Conservation (phyloP, 2,113 vertebrate genomes). For the Hippocampus barbouri region DNA sequence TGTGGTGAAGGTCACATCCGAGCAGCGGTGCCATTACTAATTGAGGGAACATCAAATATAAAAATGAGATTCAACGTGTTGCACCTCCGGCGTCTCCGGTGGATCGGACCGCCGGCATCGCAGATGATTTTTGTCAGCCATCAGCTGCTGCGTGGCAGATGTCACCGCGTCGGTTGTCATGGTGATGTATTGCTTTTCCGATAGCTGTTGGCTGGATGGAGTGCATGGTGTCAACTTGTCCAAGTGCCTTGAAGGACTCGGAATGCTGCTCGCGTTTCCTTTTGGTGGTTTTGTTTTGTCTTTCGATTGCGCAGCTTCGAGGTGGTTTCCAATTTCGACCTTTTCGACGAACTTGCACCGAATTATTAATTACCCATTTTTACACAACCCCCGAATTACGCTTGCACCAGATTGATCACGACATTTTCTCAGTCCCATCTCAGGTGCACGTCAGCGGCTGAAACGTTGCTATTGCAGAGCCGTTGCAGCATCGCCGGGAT, state of each 20-base stretch:
- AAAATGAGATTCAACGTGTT: background rate
- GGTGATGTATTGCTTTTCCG: conserved; percentile 59
- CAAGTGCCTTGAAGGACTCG: background rate
- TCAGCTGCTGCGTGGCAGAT: conserved; percentile 69
- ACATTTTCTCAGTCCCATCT: background rate
- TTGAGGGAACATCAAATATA: background rate
- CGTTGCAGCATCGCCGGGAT: conserved; percentile 1
- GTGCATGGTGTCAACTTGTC: background rate
- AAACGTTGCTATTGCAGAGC: background rate
- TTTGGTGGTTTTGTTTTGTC: too few relatives aligned
- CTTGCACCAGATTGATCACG: background rate
- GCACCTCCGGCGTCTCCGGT: conserved; percentile 27
- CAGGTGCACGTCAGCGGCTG: background rate
- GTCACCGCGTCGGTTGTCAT: conserved; percentile 67
- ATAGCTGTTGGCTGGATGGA: background rate
- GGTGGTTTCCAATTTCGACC: too few relatives aligned
- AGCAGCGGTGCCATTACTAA: background rate
- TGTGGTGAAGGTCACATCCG: background rate
- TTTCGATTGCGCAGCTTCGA: too few relatives aligned
- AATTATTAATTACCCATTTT: too few relatives aligned
- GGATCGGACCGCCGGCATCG: background rate
- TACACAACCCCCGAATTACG: too few relatives aligned
- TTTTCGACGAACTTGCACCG: too few relatives aligned
- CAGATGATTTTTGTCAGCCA: conserved; percentile 66
- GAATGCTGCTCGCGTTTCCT: background rate